phyloP scores from a whole-genome alignment of 2,113 vertebrate species.

The Tretioscincus oriximinensis region DNA sequence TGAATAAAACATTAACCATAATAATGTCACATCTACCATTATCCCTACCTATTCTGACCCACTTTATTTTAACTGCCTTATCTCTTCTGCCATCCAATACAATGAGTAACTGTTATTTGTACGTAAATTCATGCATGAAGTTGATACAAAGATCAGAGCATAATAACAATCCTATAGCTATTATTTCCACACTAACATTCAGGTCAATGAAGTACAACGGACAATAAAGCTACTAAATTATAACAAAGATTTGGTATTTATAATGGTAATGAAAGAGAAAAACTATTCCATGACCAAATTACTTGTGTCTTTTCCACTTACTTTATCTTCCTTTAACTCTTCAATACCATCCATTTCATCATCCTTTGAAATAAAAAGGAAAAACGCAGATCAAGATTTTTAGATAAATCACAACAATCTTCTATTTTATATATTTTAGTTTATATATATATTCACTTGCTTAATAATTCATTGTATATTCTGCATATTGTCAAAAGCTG shows the following conservation, averaged over 20 bases:
- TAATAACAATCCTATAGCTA: neutral
- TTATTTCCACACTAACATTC: neutral
- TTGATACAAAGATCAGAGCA: neutral
- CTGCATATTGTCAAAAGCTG: neutral
- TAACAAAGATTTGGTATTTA: neutral
- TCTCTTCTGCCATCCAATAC: too few species aligned
- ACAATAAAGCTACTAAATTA: neutral
- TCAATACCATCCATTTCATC: slow-evolving; percentile 72
- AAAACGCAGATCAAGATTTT: neutral
- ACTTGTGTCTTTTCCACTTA: slow-evolving; percentile 50
- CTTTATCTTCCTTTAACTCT: slow-evolving; percentile 66
- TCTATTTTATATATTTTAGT: too few species aligned
- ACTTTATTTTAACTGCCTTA: too few species aligned
- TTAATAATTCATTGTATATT: neutral
- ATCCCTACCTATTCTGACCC: too few species aligned
- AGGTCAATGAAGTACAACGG: neutral
- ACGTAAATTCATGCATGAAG: neutral
- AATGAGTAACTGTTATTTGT: too few species aligned
- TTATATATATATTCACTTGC: too few species aligned
- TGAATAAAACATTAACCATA: too few species aligned
- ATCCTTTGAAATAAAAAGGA: slow-evolving; percentile 58
- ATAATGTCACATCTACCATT: too few species aligned
- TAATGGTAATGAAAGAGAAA: neutral
- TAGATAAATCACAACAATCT: too few species aligned
- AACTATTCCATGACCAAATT: neutral